phyloP scores from a whole-genome alignment of 2,888 invertebrate species.

The Xylota segnis region DNA sequence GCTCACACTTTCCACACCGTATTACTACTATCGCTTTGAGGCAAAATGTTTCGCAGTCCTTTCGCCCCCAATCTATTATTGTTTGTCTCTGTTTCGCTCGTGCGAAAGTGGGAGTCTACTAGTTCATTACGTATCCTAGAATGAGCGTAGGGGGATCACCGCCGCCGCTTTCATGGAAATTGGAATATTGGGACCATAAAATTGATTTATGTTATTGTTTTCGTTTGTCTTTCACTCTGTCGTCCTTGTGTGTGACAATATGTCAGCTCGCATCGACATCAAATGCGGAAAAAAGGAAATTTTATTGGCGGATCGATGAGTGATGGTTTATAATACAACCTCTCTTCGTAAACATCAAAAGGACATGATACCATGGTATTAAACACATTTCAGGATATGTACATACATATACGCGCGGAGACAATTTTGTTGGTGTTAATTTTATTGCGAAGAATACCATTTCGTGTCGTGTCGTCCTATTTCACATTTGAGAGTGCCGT shows the following conservation, averaged over 20 bases:
- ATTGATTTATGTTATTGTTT: conserved; percentile 76
- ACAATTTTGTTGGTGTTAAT: conserved; percentile 38
- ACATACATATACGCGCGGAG: too few relatives aligned
- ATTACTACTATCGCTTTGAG: conserved; percentile 1
- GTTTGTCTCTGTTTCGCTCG: too few relatives aligned
- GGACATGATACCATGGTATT: conserved; percentile 31
- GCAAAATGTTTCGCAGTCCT: conserved; percentile 2
- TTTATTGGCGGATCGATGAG: conserved; percentile 62
- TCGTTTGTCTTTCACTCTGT: conserved; percentile 53
- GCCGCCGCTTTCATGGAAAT: conserved; percentile 55
- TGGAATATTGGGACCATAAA: conserved; percentile 74
- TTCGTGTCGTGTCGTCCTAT: conserved; percentile 15
- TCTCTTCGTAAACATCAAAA: conserved; percentile 23
- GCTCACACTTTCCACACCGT: conserved; percentile 19
- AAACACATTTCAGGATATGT: conserved; percentile 33
- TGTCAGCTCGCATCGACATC: conserved; percentile 53
- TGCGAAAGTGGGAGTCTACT: conserved; percentile 17
- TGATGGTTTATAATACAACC: conserved; percentile 56
- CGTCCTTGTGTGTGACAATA: conserved; percentile 43
- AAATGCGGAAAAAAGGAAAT: conserved; percentile 34
- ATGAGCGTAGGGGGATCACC: conserved; percentile 16
- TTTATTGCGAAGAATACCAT: conserved; percentile 24
- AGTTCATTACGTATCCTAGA: conserved; percentile 45
- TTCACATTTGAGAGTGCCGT: neutral
- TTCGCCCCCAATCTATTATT: conserved; percentile 36